Percentiles rank a stretch among this genome's conserved stretches.
These are phyloP conservation scores for Chaetophractus vellerosus DNA, from an alignment of 2,797 vertebrate species.

Conservation along the genomic window DNA sequence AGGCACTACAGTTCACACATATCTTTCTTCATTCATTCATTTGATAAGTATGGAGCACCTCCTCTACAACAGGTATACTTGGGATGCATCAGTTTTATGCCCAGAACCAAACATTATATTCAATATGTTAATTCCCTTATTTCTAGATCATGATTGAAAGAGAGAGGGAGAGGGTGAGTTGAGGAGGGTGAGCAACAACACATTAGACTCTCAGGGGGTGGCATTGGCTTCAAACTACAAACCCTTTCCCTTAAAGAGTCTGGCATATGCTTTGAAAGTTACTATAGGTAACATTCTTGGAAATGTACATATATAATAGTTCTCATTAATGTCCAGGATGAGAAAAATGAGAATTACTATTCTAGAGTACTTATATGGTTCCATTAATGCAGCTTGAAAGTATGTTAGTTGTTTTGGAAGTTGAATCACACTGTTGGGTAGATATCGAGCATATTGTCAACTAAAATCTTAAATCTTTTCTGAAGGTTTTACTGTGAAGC, in stretches of 20 bases:
- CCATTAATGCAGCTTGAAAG: conserved; percentile 36
- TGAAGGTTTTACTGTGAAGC: neutral
- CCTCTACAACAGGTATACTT: neutral
- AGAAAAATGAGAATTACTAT: neutral
- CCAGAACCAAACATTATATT: neutral
- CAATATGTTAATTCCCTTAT: neutral
- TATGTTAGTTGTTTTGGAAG: neutral
- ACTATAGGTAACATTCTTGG: neutral
- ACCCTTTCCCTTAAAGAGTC: neutral
- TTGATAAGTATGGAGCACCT: neutral
- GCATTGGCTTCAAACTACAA: neutral
- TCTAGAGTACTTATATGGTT: neutral
- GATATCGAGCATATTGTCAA: neutral
- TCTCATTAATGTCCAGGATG: neutral
- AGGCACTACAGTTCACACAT: neutral
- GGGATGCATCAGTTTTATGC: neutral
- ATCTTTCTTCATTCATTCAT: neutral
- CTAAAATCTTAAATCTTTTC: neutral
- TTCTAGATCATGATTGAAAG: neutral
- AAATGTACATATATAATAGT: neutral
- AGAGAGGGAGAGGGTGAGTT: neutral
- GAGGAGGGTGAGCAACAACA: no score
- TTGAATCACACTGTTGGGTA: neutral
- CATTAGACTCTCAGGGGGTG: neutral
- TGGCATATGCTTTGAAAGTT: neutral